Conservation (phyloP, 2,888 invertebrate genomes). For the Eumerus sabulonum region DNA sequence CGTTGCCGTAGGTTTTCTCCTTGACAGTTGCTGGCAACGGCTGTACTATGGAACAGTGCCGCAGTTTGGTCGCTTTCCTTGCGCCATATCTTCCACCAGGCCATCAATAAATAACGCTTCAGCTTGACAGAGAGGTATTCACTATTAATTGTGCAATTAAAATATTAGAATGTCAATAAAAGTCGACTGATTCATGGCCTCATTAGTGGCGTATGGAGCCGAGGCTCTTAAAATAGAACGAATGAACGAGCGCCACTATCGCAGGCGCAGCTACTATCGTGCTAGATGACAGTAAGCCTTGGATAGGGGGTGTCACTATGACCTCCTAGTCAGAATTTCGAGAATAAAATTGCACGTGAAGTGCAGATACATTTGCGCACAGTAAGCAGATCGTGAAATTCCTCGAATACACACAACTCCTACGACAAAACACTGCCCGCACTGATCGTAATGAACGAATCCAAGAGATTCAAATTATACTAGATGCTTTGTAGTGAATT, state of each 20-base stretch:
- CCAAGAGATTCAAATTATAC: too few species aligned
- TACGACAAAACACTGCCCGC: background rate
- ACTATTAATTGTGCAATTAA: constrained; percentile 65
- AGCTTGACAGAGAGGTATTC: constrained; percentile 53
- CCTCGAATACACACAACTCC: constrained; percentile 15
- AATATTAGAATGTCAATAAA: constrained; percentile 61
- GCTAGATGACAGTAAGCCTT: background rate
- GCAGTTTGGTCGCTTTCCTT: constrained; percentile 32
- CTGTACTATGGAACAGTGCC: constrained; percentile 2
- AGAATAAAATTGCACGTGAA: constrained; percentile 11
- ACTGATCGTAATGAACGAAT: too few species aligned
- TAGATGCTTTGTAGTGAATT: constrained; percentile 29
- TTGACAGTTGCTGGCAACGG: background rate
- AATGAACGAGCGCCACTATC: background rate
- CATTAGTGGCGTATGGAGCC: constrained; percentile 4
- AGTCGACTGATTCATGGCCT: constrained; percentile 44
- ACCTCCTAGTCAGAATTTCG: background rate
- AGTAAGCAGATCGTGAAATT: constrained; percentile 41
- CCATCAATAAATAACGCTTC: constrained; percentile 56
- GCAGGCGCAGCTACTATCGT: constrained; percentile 2
- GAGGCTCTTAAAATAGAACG: constrained; percentile 13
- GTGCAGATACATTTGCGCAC: background rate
- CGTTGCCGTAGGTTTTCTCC: constrained; percentile 36
- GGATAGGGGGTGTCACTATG: constrained; percentile 17
- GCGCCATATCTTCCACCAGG: constrained; percentile 35